These are phyloP conservation scores for Endotricha flammealis DNA, from an alignment of 2,888 invertebrate species.

Conservation along the genomic window DNA sequence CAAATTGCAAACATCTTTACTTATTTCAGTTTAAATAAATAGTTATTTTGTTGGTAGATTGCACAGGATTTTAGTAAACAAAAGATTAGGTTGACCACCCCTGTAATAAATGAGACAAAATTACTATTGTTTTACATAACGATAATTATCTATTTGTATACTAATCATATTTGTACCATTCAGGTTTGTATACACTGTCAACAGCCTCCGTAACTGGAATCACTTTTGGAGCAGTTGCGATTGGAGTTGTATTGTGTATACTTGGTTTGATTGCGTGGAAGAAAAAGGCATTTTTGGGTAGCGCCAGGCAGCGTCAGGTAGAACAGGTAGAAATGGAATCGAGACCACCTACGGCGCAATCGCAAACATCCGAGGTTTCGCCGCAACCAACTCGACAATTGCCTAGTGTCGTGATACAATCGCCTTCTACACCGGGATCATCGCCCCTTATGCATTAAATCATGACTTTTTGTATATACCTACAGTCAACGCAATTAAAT, in stretches of 20 bases:
- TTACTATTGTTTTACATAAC: too few species aligned
- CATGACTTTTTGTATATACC: constrained; percentile 1
- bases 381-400: constrained; percentile 24
- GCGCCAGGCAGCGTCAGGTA: constrained; percentile 25
- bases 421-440: constrained; percentile 43
- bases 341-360: constrained; percentile 1
- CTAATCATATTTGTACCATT: constrained; percentile 17
- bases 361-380: constrained; percentile 14
- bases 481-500: too few species aligned
- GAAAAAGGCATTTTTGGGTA: constrained; percentile 43
- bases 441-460: constrained; percentile 20
- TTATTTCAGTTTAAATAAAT: too few species aligned
- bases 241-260: constrained; percentile 33
- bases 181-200: constrained; percentile 61
- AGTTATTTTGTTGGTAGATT: too few species aligned
- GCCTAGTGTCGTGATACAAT: constrained; percentile 41
- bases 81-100: too few species aligned
- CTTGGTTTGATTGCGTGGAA: constrained; percentile 54
- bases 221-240: constrained; percentile 45
- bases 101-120: too few species aligned
- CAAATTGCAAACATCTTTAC: too few species aligned
- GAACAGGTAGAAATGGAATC: constrained; percentile 33
- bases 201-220: constrained; percentile 61
- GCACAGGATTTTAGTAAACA: too few species aligned
- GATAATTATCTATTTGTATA: not conserved